Evolutionary conservation across 2,888 invertebrate species (phyloP), one percentile per base, ranked within the genome.

Genomic region (Dryomyza anilis): DNA sequence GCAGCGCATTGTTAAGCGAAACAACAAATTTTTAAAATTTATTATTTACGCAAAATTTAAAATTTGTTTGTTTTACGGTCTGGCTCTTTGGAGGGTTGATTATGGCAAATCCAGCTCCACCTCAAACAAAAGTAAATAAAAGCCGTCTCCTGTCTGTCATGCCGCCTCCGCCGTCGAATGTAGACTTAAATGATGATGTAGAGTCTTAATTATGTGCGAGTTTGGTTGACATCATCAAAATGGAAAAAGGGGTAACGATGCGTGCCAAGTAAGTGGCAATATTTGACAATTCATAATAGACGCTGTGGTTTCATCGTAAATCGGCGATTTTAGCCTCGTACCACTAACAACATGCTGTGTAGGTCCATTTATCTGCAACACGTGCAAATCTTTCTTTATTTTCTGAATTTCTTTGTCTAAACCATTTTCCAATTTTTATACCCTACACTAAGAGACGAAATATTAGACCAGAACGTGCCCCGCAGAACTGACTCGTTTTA

Each of bases 31-130:
- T 61, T 39, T 12, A 61, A 61, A 59, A 59, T 45, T 39, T 61
- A 61, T 61, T 61, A 61, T 61, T 61, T 61, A 43, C 61, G 43
- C 43, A 53, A 61, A 61, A 61, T 61, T 61, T 52, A 43, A 52
- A 61, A 61, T 43, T 53, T 61, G 61, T 61, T 61, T 61, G 52
- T 53, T 61, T 61, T 61, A 53, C 52, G 61, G 53, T 61, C 61
- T 61, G 59, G 39, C 39, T 39, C 39, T 50, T 21, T 19, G 59
- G 46, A 30, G 48, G 14, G 25, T 39, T 39, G 39, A 14, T 39
- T 39, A n/a, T 39, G 14, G 25, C 27, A 50, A 19, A 48, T n/a
- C n/a, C 50, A 50, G 27, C 5, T 14, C 12, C 7, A 21, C 19
- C 55, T 23, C 33, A 19, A 55, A 14, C 36, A 45, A 23, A n/a